Base-by-base conservation (phyloP, 2,797 vertebrate genomes). In the Crocodylus rhombifer region DNA sequence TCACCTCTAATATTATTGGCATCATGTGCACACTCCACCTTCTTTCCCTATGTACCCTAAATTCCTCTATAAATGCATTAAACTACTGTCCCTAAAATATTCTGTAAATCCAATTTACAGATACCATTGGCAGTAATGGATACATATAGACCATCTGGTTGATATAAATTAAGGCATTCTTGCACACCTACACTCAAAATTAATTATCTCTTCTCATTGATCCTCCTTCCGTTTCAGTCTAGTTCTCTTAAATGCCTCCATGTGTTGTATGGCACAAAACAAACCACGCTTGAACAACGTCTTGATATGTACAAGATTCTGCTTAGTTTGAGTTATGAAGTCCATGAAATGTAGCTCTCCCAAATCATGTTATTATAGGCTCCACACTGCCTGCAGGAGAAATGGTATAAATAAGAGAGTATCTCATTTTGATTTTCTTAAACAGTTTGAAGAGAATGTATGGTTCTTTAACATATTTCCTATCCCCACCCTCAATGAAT, bases 191-290 rank as follows among this genome's bases (percentile, higher is more conserved):
- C 83, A 82, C 56, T 89, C 36, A 21, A 90, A 86, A 90, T 89
- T 84, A 91, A 87, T 92, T 92, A 77, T 82, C 51, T 77, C 84
- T 64, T 76, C 42, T 42, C 80, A 77, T 65, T 91, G 83, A 87
- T 87, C 75, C 71, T 90, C 82, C 80, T 83, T 94, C 88, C 92
- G 69, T 82, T 92, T 63, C 69, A 87, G 77, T 64, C 77, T 89
- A 77, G 63, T 74, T 92, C 67, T 74, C 80, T 78, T 86, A 90
- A 92, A 93, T 87, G 83, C 60, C 74, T 88, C 90, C 77, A 57
- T 76, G 92, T 94, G 85, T 80, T 84, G 74, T 36, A 74, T 4
- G 18, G 69, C 61, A 57, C 63, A 90, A 67, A 94, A 82, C 88
- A 90, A 93, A 57, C 69, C 33, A 69, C 21, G 69, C 51, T 77